A percentile compares a stretch with the other conserved stretches of the same genome.
Evolutionary conservation across 2,888 invertebrate species (phyloP).

Genomic region (Heteropelma amictum): DNA sequence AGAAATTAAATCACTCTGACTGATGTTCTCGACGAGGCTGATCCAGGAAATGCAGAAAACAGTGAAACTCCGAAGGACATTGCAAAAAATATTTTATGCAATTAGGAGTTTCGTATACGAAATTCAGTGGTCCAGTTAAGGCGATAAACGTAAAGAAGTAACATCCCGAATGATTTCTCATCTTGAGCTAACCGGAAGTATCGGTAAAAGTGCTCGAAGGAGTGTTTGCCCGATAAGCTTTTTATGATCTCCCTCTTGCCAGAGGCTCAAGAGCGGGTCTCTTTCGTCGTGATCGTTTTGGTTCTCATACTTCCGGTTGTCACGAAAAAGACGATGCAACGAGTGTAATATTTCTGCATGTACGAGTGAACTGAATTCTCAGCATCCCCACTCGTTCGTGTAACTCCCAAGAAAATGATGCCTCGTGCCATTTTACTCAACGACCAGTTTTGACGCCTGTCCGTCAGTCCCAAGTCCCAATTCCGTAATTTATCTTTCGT

Average conservation of each 20-base stretch:
- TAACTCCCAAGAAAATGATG: conserved; percentile 21
- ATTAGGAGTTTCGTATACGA: no score
- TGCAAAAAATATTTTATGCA: no score
- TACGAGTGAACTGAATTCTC: conserved; percentile 2
- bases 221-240: no score
- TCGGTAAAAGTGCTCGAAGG: neutral
- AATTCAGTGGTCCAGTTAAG: no score
- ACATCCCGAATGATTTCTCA: no score
- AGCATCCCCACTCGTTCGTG: conserved; percentile 15
- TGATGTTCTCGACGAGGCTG: no score
- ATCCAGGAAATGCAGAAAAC: no score
- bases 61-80: no score
- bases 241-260: conserved; percentile 1
- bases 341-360: conserved; percentile 5
- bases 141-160: no score
- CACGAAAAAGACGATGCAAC: conserved; percentile 16
- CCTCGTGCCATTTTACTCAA: conserved; percentile 40
- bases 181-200: conserved; percentile 1
- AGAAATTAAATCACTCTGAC: no score
- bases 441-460: neutral
- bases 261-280: conserved; percentile 4
- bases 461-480: no score
- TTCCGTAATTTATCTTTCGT: no score
- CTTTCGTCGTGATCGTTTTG: neutral
- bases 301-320: conserved; percentile 42